Evolutionary conservation across 2,113 vertebrate genomes (phyloP).

Genomic region (Lycaon pictus): DNA sequence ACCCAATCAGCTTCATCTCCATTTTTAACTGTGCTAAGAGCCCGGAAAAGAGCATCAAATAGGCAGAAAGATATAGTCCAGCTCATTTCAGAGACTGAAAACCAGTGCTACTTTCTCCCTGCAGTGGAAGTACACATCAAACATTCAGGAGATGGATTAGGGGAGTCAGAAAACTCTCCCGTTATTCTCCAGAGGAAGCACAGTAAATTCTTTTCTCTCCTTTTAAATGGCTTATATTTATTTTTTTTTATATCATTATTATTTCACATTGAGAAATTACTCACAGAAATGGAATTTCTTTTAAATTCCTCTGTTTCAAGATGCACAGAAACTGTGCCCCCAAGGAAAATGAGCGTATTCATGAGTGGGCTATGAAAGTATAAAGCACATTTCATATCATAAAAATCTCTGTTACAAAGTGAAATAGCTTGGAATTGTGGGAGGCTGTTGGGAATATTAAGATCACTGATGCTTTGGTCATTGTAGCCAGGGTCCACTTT

Average conservation of each 20-base stretch:
- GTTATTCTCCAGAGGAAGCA: background rate
- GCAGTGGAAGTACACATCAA: background rate
- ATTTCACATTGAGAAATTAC: constrained; percentile 51
- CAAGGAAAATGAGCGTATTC: background rate
- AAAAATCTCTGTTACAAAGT: background rate
- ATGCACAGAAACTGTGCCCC: constrained; percentile 14
- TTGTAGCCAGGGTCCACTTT: background rate
- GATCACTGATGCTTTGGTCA: background rate
- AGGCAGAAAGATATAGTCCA: background rate
- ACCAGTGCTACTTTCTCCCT: background rate
- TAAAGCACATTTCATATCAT: constrained; percentile 30
- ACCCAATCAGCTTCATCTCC: background rate
- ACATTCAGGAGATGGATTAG: background rate
- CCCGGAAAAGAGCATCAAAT: constrained; percentile 32
- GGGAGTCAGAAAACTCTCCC: background rate
- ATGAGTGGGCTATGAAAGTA: background rate
- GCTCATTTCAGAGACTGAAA: constrained; percentile 34
- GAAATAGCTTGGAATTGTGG: background rate
- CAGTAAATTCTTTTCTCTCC: constrained; percentile 21
- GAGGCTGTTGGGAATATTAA: background rate
- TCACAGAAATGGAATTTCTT: constrained; percentile 60
- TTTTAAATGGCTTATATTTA: constrained; percentile 53
- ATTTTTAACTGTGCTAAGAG: constrained; percentile 35
- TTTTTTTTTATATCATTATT: constrained; percentile 43
- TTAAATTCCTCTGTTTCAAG: background rate